These are phyloP conservation scores for Promerops cafer DNA, from an alignment of 2,113 vertebrate genomes.

Conservation along the genomic window DNA sequence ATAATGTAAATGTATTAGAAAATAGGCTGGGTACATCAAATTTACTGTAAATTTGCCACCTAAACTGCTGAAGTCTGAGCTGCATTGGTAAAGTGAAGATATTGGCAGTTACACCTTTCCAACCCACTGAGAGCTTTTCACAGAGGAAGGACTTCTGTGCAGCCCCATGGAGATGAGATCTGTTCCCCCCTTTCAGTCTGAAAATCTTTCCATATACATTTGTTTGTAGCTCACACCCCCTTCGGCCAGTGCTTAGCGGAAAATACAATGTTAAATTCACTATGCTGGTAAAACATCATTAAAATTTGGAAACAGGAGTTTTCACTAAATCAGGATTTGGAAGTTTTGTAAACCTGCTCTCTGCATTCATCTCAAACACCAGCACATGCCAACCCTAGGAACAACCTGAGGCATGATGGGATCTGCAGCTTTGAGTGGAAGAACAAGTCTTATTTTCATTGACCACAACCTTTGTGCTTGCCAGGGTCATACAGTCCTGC, in stretches of 20 bases:
- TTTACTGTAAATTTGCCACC: neutral
- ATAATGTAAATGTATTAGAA: neutral
- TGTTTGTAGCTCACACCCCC: neutral
- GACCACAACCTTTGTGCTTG: neutral
- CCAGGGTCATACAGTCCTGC: neutral
- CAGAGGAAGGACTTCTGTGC: neutral
- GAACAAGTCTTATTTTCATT: neutral
- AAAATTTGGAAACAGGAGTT: neutral
- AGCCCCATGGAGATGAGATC: neutral
- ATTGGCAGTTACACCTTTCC: neutral
- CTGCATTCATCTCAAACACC: neutral
- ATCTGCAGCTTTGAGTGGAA: neutral
- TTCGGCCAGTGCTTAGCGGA: neutral
- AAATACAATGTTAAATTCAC: neutral
- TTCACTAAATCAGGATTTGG: neutral
- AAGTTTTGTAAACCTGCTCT: neutral
- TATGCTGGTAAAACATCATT: neutral
- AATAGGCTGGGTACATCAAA: neutral
- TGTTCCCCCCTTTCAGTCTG: neutral
- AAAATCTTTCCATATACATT: neutral
- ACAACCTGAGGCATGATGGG: neutral
- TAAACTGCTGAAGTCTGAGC: neutral
- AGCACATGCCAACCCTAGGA: neutral
- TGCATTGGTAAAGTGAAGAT: neutral
- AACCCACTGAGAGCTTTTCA: neutral